These are phyloP conservation scores for Enteromius argenteus DNA, from an alignment of 2,797 vertebrate species.

Conservation along the genomic window DNA sequence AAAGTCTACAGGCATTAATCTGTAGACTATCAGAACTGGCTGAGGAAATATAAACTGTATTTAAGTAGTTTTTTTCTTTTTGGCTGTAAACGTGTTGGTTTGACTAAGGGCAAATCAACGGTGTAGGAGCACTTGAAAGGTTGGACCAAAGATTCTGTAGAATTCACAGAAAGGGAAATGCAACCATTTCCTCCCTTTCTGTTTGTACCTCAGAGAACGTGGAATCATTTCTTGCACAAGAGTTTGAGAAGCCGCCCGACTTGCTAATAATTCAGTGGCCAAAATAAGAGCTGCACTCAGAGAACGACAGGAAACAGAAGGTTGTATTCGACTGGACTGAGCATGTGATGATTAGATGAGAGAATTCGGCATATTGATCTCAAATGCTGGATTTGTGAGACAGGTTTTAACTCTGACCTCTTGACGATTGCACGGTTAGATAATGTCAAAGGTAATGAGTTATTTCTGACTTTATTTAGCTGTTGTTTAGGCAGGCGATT, in stretches of 20 bases:
- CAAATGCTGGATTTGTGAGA: constrained; percentile 16
- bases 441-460: not conserved
- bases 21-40: not conserved
- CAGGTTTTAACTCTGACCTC: constrained; percentile 1
- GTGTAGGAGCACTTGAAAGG: constrained; percentile 64
- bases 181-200: constrained; percentile 32
- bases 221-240: constrained; percentile 29
- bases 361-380: not conserved
- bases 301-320: not conserved
- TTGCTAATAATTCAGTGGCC: constrained; percentile 7
- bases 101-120: constrained; percentile 44
- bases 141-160: constrained; percentile 77
- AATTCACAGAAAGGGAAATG: constrained; percentile 10
- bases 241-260: not conserved
- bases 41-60: constrained; percentile 10
- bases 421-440: constrained; percentile 18
- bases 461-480: not conserved
- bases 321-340: not conserved
- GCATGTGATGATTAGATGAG: constrained; percentile 5
- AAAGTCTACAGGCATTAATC: not conserved
- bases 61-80: constrained; percentile 55
- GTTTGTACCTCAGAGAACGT: constrained; percentile 29
- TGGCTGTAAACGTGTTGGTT: constrained; percentile 15
- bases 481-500: constrained; percentile 3
- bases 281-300: constrained; percentile 5